A percentile compares a stretch with the other conserved stretches of the same genome.
Conservation (phyloP, 2,797 vertebrate genomes). For the Lepidocolaptes lacrymiger region DNA sequence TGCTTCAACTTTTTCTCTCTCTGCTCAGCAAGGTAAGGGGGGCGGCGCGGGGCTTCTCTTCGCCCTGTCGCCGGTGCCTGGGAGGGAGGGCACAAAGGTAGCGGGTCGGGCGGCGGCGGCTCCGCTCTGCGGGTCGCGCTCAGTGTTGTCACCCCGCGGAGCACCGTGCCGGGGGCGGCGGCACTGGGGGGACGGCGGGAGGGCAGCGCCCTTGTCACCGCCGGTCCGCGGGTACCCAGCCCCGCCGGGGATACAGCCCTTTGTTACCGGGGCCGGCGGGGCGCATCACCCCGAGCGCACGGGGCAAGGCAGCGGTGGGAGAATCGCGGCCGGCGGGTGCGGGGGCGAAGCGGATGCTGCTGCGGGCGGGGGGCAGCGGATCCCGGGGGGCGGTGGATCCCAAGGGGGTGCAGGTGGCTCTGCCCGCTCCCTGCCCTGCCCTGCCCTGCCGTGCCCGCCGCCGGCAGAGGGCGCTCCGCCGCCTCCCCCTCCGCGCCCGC, state of each 20-base stretch:
- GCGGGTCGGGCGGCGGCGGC: neutral
- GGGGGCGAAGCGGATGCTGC: neutral
- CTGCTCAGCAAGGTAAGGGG: constrained; percentile 46
- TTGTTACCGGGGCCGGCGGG: neutral
- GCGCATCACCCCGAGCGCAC: neutral
- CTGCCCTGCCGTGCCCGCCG: neutral
- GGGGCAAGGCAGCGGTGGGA: neutral
- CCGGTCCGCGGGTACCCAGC: neutral
- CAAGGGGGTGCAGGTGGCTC: neutral
- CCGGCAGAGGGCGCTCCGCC: constrained; percentile 5
- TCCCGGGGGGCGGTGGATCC: neutral
- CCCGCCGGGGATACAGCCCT: neutral
- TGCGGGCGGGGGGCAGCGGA: neutral
- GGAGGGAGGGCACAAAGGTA: neutral
- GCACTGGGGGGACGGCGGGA: neutral
- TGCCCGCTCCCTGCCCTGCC: neutral
- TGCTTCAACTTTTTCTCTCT: neutral
- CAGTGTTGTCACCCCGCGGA: neutral
- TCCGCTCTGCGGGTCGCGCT: neutral
- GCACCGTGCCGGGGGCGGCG: neutral
- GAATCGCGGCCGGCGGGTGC: no score
- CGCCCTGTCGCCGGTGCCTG: neutral
- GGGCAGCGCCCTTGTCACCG: neutral
- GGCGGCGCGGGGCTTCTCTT: neutral
- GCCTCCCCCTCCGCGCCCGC: neutral